Percentiles rank a stretch among this genome's conserved stretches.
These are phyloP conservation scores for Bubo bubo DNA, from an alignment of 2,113 vertebrate species.

Conservation along the genomic window DNA sequence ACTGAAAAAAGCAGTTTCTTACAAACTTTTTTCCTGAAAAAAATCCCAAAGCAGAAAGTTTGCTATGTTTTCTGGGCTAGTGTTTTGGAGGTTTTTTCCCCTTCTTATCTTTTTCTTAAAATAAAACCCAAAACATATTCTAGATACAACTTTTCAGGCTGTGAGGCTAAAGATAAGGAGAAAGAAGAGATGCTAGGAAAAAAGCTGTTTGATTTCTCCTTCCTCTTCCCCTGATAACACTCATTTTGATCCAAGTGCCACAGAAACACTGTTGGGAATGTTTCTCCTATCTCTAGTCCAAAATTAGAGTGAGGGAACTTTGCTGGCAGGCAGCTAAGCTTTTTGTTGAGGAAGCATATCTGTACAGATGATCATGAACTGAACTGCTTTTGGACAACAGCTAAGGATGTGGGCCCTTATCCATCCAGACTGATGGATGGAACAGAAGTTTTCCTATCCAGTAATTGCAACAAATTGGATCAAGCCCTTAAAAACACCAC, in stretches of 20 bases:
- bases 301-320: constrained; percentile 30
- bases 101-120: background rate
- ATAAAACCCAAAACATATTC: background rate
- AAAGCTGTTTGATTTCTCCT: background rate
- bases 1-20: background rate
- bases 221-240: background rate
- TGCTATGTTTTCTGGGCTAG: background rate
- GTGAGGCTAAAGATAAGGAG: background rate
- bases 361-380: background rate
- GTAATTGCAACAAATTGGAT: background rate
- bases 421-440: background rate
- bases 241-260: constrained; percentile 21
- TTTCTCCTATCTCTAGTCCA: constrained; percentile 39
- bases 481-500: background rate
- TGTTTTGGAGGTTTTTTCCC: background rate
- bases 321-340: background rate
- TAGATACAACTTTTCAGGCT: background rate
- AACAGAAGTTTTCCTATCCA: background rate
- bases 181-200: background rate
- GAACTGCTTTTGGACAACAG: background rate
- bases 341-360: background rate
- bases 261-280: constrained; percentile 7
- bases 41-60: background rate
- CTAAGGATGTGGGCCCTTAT: background rate
- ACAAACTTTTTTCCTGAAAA: background rate